Base-by-base conservation (phyloP, 2,797 vertebrate genomes). In the Xyrichtys novacula region DNA sequence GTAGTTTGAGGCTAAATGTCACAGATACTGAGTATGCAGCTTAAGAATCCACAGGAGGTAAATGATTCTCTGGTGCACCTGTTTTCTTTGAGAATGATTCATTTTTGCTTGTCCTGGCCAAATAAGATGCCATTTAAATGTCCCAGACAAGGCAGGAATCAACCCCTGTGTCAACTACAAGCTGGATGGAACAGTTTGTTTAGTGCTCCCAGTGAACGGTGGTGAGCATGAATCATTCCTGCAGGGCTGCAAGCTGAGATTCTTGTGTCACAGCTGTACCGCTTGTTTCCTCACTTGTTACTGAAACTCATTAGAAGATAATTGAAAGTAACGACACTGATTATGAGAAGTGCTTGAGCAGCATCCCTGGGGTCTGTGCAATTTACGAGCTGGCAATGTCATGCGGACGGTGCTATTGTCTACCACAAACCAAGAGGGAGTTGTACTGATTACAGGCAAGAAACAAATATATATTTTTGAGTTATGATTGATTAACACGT, bases 281-380 rank as follows among this genome's bases (percentile, higher is more conserved):
- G 89, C 91, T 88, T 83, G 87, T 90, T 92, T 87, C 90, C 90
- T 81, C 89, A 76, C 89, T 93, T 88, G 87, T 94, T 94, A 93
- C 88, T 85, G 74, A 92, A 92, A 94, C 90, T 92, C 94, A 91
- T 92, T 85, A 91, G 89, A 49, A 84, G 89, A 89, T 94, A 93
- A 95, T 94, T 95, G 93, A 94, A 93, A 93, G 90, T 92, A 93
- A 91, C 85, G 67, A 75, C 74, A 53, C 58, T 84, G 85, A 91
- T 92, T 83, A 90, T 82, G 78, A 83, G 72, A 65, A 70, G 80
- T 20, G 62, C 67, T 81, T 58, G 73, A 71, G 78, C 54, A 29
- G 71, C 72, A 63, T 87, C 86, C 79, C 74, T 28, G 74, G 81
- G 82, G 85, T 78, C 80, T 85, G 56, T 70, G 83, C 65, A 73